A percentile compares a stretch with the other conserved stretches of the same genome.
Conservation (phyloP, 2,888 invertebrate species). For the Synergus japonicus region DNA sequence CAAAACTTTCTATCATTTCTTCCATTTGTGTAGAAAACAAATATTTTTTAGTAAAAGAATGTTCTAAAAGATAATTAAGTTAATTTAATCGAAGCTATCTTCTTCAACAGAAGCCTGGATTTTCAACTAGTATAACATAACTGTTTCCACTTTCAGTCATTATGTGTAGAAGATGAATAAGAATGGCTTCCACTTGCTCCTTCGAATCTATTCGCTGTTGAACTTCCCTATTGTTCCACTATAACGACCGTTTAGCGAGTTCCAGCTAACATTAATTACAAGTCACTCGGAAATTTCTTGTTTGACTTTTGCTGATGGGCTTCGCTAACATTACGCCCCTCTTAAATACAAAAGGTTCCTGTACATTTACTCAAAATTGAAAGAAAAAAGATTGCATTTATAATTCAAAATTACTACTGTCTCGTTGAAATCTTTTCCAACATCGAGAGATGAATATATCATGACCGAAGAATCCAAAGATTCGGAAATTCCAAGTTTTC, state of each 20-base stretch:
- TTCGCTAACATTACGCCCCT: constrained; percentile 12
- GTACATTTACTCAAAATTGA: neutral
- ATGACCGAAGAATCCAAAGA: too few species aligned
- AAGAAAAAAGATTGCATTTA: neutral
- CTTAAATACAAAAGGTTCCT: neutral
- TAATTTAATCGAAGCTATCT: neutral
- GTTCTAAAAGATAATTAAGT: neutral
- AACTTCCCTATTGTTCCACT: constrained; percentile 37
- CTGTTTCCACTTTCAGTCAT: neutral
- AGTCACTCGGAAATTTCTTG: constrained; percentile 15
- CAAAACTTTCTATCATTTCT: too few species aligned
- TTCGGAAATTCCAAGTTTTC: too few species aligned
- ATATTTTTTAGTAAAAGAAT: neutral
- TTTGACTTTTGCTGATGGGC: constrained; percentile 33
- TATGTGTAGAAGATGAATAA: constrained; percentile 13
- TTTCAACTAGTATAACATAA: neutral
- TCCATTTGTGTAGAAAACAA: too few species aligned
- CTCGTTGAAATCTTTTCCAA: neutral
- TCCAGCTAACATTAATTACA: constrained; percentile 21
- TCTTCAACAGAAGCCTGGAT: neutral
- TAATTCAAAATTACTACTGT: neutral
- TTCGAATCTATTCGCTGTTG: constrained; percentile 27
- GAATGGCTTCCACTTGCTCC: constrained; percentile 13
- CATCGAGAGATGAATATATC: neutral
- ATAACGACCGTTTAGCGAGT: constrained; percentile 31